Evolutionary conservation across 2,797 vertebrate species (phyloP).

Genomic region (Onychomys arenicola): DNA sequence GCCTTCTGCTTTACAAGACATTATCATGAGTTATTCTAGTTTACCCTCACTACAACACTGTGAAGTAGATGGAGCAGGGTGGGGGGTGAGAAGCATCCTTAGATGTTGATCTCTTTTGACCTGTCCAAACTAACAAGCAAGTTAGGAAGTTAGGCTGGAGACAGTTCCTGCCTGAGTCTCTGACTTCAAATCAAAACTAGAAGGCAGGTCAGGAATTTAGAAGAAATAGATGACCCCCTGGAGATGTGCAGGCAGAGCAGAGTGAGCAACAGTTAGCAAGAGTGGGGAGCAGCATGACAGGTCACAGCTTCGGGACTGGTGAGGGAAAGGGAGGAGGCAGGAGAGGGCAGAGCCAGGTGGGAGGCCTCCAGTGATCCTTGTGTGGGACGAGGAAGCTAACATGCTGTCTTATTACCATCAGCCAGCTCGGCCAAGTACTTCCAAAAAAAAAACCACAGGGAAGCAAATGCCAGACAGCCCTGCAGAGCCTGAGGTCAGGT

Average conservation of each 20-base stretch:
- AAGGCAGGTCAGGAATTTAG: slow-evolving; percentile 14
- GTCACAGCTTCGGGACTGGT: not conserved
- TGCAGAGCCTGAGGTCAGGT: not conserved
- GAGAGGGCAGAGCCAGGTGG: not conserved
- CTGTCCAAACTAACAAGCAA: not conserved
- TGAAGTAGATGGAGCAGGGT: not conserved
- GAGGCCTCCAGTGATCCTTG: not conserved
- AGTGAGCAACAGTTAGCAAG: not conserved
- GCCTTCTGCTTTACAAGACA: not conserved
- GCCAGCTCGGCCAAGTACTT: not conserved
- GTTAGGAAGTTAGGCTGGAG: not conserved
- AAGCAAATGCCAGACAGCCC: not conserved
- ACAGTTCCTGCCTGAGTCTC: not conserved
- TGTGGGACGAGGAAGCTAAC: not conserved
- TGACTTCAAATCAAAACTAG: slow-evolving; percentile 27
- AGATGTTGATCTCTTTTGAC: not conserved
- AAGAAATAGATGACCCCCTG: slow-evolving; percentile 25
- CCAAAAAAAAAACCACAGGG: not conserved
- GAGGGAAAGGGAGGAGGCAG: not conserved
- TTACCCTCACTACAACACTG: not conserved
- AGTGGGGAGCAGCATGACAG: not conserved
- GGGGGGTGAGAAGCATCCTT: not conserved
- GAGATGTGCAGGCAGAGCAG: not conserved
- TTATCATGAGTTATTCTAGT: not conserved
- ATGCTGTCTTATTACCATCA: not conserved